Conservation (phyloP, 2,888 invertebrate genomes). For the Hydropsyche betteni region DNA sequence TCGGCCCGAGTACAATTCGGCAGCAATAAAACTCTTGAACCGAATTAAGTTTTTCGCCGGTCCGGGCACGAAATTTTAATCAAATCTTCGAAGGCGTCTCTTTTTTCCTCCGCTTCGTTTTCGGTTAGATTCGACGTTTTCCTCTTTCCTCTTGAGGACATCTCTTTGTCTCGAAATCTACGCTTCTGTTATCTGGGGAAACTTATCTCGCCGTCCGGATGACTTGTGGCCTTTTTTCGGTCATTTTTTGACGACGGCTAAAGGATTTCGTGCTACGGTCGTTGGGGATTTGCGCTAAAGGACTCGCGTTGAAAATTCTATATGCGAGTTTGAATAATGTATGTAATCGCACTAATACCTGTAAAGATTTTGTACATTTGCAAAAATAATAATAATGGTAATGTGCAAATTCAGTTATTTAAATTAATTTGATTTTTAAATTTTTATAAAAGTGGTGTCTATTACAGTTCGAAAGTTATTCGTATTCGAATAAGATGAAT, state of each 20-base stretch:
- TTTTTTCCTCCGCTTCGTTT: constrained; percentile 26
- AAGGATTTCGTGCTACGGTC: constrained; percentile 36
- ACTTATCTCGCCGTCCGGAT: constrained; percentile 39
- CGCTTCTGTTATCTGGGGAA: constrained; percentile 35
- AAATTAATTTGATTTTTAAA: too few species aligned
- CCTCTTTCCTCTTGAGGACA: neutral
- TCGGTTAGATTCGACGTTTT: neutral
- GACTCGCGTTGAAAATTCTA: constrained; percentile 10
- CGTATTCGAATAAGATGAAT: too few species aligned
- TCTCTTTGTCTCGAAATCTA: constrained; percentile 17
- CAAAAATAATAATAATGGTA: too few species aligned
- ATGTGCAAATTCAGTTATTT: too few species aligned
- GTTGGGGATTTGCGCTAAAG: constrained; percentile 36
- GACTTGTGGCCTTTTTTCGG: constrained; percentile 38
- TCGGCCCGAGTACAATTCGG: constrained; percentile 49
- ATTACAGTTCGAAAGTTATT: too few species aligned
- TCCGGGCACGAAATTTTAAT: constrained; percentile 49
- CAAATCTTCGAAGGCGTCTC: constrained; percentile 45
- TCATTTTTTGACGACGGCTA: constrained; percentile 31
- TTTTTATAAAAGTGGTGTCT: too few species aligned
- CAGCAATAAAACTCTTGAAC: constrained; percentile 50
- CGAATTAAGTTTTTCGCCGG: constrained; percentile 50
- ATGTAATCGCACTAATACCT: too few species aligned
- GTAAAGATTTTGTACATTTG: too few species aligned
- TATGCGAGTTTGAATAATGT: neutral